A percentile compares a stretch with the other conserved stretches of the same genome.
These are phyloP conservation scores for Tinamus guttatus DNA, from an alignment of 2,113 vertebrate genomes.

Conservation along the genomic window DNA sequence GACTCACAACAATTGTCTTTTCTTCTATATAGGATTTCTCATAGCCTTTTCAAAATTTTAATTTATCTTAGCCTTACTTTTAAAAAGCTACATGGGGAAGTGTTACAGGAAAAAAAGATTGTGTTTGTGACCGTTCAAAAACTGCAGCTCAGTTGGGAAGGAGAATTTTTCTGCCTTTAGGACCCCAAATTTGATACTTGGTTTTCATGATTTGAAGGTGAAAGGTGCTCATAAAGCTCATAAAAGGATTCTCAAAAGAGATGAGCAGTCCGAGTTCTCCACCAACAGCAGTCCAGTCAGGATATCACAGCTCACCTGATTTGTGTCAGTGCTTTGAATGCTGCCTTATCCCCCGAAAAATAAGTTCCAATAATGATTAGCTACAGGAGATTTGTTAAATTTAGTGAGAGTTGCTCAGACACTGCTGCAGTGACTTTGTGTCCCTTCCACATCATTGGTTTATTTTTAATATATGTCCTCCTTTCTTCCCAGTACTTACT, in stretches of 20 bases:
- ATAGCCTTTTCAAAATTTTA: background rate
- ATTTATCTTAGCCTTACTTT: background rate
- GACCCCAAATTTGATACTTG: background rate
- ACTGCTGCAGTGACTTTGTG: background rate
- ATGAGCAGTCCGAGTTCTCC: background rate
- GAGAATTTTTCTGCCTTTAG: background rate
- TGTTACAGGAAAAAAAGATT: background rate
- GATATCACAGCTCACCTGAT: background rate
- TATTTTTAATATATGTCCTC: background rate
- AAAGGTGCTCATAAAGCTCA: background rate
- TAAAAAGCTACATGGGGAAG: background rate
- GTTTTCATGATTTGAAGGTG: background rate
- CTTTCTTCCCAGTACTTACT: background rate
- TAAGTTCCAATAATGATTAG: background rate
- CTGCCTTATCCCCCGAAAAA: background rate
- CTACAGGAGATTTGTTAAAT: background rate
- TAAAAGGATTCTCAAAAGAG: background rate
- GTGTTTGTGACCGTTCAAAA: background rate
- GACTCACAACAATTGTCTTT: background rate
- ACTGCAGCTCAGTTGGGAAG: background rate
- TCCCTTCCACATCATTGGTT: background rate
- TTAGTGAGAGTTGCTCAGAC: background rate
- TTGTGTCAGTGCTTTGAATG: background rate
- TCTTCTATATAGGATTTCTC: fast-evolving
- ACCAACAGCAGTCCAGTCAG: background rate